Evolutionary conservation across 2,113 vertebrate genomes (phyloP).

Genomic region (Scalopus aquaticus): DNA sequence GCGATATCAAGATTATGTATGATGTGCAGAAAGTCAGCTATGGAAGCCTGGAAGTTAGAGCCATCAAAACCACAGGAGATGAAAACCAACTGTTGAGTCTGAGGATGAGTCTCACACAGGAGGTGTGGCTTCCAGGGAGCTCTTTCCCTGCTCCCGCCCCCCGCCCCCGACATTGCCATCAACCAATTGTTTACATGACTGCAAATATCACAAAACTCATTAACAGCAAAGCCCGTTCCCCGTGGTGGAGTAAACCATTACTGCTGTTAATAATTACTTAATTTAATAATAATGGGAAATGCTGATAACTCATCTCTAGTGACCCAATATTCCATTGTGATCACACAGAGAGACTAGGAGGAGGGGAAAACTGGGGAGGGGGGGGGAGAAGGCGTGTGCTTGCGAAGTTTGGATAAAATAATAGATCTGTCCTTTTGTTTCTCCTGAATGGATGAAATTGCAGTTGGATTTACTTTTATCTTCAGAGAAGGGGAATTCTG

Average conservation of each 20-base stretch:
- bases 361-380: neutral
- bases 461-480: neutral
- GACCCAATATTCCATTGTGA: neutral
- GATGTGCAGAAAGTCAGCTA: neutral
- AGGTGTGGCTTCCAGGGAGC: neutral
- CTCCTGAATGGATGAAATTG: constrained; percentile 16
- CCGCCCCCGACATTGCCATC: neutral
- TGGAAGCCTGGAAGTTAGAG: neutral
- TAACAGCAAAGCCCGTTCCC: neutral
- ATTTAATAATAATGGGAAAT: neutral
- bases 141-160: too few relatives aligned
- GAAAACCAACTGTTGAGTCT: neutral
- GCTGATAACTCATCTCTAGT: constrained; percentile 19
- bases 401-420: neutral
- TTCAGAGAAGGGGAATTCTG: constrained; percentile 4
- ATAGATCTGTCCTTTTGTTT: neutral
- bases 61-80: neutral
- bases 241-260: neutral
- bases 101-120: neutral
- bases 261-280: neutral
- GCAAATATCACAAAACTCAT: neutral
- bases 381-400: accelerated
- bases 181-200: neutral
- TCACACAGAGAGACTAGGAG: neutral
- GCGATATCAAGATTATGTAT: accelerated